A percentile compares a stretch with the other conserved stretches of the same genome.
These are phyloP conservation scores for Machimus atricapillus DNA, from an alignment of 2,888 invertebrate genomes.

Conservation along the genomic window DNA sequence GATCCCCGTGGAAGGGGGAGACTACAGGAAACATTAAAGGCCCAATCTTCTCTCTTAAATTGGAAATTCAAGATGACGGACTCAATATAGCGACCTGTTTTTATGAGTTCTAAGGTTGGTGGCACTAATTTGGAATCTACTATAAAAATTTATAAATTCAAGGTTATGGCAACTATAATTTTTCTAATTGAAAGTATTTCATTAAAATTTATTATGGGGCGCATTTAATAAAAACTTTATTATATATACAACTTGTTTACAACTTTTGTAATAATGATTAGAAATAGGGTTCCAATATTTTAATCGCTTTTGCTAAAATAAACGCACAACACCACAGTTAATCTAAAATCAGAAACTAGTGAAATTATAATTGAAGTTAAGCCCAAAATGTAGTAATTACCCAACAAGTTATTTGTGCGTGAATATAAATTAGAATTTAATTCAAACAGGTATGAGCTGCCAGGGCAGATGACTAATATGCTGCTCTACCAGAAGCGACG, in stretches of 20 bases:
- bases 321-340: not conserved
- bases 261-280: not conserved
- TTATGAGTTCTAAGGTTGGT: too few species aligned
- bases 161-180: too few species aligned
- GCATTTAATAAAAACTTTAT: too few species aligned
- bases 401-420: constrained; percentile 45
- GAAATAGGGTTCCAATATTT: not conserved
- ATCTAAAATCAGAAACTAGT: constrained; percentile 13
- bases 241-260: not conserved
- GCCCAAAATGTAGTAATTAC: constrained; percentile 7
- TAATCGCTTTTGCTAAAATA: constrained; percentile 3
- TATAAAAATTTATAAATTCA: too few species aligned
- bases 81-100: too few species aligned
- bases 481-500: not conserved
- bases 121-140: too few species aligned
- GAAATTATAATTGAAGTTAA: constrained; percentile 12
- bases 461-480: not conserved
- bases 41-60: too few species aligned
- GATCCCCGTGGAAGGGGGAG: too few species aligned
- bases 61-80: too few species aligned
- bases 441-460: constrained; percentile 31
- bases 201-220: too few species aligned
- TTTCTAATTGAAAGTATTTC: too few species aligned
- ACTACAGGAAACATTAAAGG: too few species aligned
- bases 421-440: constrained; percentile 47